These are phyloP conservation scores for Brachyalestes nurse DNA, from an alignment of 2,797 vertebrate species.

Conservation along the genomic window DNA sequence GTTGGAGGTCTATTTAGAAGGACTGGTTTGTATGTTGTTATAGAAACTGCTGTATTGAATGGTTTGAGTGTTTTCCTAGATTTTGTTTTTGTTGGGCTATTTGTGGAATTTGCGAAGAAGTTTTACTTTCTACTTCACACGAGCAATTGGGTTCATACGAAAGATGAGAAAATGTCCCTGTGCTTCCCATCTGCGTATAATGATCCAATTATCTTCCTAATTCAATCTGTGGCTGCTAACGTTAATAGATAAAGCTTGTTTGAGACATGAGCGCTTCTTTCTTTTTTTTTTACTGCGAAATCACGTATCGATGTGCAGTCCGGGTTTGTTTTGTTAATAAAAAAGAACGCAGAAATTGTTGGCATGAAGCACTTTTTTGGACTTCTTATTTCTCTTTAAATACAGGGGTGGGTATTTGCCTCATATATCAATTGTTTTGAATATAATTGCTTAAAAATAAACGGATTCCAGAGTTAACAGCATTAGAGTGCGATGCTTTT, in stretches of 20 bases:
- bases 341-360: too few species aligned
- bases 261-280: not conserved
- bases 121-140: not conserved
- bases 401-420: too few species aligned
- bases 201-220: not conserved
- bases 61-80: not conserved
- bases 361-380: too few species aligned
- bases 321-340: not conserved
- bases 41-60: not conserved
- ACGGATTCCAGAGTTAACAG: too few species aligned
- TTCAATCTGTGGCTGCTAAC: not conserved
- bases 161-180: not conserved
- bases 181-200: not conserved
- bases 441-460: too few species aligned
- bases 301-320: not conserved
- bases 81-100: not conserved
- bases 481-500: too few species aligned
- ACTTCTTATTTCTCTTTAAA: too few species aligned
- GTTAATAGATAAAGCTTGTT: not conserved
- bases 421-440: too few species aligned
- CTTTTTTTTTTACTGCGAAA: not conserved
- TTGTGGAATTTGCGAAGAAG: not conserved
- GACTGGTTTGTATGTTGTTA: too few species aligned
- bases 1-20: too few species aligned
- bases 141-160: not conserved